These are phyloP conservation scores for Aphaenogaster floridana DNA, from an alignment of 1,140 invertebrate genomes.

Conservation along the genomic window DNA sequence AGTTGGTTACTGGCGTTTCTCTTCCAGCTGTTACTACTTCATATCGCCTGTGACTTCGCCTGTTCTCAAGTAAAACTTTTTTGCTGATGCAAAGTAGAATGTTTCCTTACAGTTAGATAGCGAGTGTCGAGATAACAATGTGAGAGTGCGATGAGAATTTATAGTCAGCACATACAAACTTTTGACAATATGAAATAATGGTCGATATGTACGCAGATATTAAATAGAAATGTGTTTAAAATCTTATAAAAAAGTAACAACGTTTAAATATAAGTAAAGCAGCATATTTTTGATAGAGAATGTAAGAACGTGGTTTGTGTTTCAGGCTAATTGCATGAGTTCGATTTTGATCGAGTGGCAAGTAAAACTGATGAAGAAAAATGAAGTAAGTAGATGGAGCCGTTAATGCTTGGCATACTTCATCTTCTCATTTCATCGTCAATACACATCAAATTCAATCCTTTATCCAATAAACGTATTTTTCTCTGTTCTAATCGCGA, in stretches of 20 bases:
- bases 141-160: neutral
- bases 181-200: neutral
- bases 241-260: neutral
- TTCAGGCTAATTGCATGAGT: slow-evolving; percentile 80
- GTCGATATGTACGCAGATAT: neutral
- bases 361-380: neutral
- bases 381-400: slow-evolving; percentile 52
- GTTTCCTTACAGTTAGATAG: neutral
- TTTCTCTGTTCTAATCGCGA: neutral
- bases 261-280: neutral
- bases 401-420: neutral
- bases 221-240: slow-evolving; percentile 1
- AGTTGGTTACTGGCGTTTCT: slow-evolving; percentile 77
- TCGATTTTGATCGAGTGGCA: slow-evolving; percentile 78
- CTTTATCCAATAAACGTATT: neutral
- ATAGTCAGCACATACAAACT: neutral
- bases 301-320: neutral
- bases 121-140: slow-evolving; percentile 1
- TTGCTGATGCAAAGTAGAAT: neutral
- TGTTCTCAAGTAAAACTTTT: slow-evolving; percentile 75
- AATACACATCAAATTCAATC: neutral
- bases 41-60: slow-evolving; percentile 78
- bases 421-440: neutral
- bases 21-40: slow-evolving; percentile 77
- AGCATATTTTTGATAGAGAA: neutral